Evolutionary conservation across 2,888 invertebrate genomes (phyloP).

Genomic region (Dynastes hyllus): DNA sequence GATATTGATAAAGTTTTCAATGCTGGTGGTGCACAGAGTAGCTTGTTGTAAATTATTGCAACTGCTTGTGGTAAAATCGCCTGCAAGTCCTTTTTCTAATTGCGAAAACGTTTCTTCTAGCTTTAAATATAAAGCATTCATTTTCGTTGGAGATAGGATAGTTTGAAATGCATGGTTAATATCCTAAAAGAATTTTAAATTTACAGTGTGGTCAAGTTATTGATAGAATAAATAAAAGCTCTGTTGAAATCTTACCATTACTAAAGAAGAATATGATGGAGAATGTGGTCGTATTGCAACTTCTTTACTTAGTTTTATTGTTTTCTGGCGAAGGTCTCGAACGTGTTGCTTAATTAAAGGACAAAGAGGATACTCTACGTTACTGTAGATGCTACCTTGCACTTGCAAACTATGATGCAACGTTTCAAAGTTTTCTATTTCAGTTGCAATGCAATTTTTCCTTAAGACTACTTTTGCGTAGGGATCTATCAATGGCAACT

Average conservation of each 20-base stretch:
- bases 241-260: slow-evolving; percentile 70
- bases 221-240: not conserved
- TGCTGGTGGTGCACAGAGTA: slow-evolving; percentile 52
- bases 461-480: slow-evolving; percentile 85
- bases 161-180: slow-evolving; percentile 57
- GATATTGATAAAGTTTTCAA: slow-evolving; percentile 74
- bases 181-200: slow-evolving; percentile 53
- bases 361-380: slow-evolving; percentile 71
- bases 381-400: slow-evolving; percentile 70
- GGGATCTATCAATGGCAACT: slow-evolving; percentile 86
- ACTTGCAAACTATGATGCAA: slow-evolving; percentile 76
- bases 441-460: slow-evolving; percentile 80
- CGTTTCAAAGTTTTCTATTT: slow-evolving; percentile 76
- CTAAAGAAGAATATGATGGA: slow-evolving; percentile 73
- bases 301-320: slow-evolving; percentile 71
- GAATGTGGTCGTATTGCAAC: slow-evolving; percentile 75
- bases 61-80: not conserved
- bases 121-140: slow-evolving; percentile 52
- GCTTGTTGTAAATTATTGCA: slow-evolving; percentile 47
- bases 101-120: slow-evolving; percentile 25
- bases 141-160: slow-evolving; percentile 55
- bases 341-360: slow-evolving; percentile 69
- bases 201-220: not conserved
- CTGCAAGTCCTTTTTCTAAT: slow-evolving; percentile 29
- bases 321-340: slow-evolving; percentile 67